Base-by-base conservation (phyloP, 2,888 invertebrate species). In the Pammene aurita region DNA sequence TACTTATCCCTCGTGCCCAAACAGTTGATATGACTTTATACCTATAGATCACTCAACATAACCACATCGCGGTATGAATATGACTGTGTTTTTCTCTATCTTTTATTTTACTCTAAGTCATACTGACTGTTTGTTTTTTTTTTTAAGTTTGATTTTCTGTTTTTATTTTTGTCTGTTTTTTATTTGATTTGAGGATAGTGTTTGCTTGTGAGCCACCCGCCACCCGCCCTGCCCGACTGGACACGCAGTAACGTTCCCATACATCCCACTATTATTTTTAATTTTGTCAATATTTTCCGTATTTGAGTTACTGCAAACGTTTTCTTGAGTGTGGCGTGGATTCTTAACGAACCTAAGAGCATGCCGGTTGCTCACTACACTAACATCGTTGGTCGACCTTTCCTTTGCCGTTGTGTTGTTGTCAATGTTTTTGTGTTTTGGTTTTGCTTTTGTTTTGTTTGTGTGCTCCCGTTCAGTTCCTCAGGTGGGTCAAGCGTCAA, bases 41-140 rank as follows among this genome's bases (percentile, higher is more conserved):
- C 72, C 66, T 74, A 73, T 56, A 58, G 72, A 74, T 75, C 80
- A 87, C 87, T 88, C 74, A 84, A 90, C 90, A 88, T 85, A 85
- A 85, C 80, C 82, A 90, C 90, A 89, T 82, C 83, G 89, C 88
- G 89, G 84, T 89, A 90, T 88, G 86, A 87, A 90, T 90, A 90
- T 90, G 88, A 87, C 89, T 90, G 77, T 88, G 82, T 87, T 86
- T 88, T 72, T 86, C 83, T 90, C 83, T 88, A 71, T 89, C 90
- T 92, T 91, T 87, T 90, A 89, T 81, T 87, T 92, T 86, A 83
- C 85, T 87, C 84, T 88, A 63, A 92, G 92, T 92, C 92, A 92
- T 92, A 92, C 91, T 92, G 92, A 92, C 92, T 92, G 92, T 92
- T 92, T 92, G 92, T 84, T 90, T 92, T 89, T 80, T 77, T n/a